Evolutionary conservation across 2,113 vertebrate species (phyloP), one percentile per base, ranked within the genome.

Genomic region (Semicossyphus pulcher): DNA sequence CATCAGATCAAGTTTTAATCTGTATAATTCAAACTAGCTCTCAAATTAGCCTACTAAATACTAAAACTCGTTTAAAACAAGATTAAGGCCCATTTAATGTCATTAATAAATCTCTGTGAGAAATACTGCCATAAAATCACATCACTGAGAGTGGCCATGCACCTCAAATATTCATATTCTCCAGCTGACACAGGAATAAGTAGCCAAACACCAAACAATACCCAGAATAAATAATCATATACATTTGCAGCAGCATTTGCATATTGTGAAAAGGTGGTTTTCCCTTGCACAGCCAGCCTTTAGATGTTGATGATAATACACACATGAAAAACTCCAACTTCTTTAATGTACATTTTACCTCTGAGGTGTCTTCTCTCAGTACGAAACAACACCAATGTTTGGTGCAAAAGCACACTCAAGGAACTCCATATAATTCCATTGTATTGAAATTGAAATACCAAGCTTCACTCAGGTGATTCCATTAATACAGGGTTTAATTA

Each of bases 401-500:
- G 16, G 16, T 31, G 32, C 31, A 36, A 39, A 47, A 54, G 28
- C 18, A 39, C 48, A 21, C 2, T 34, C 1, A 44, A 47, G 1
- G 8, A 10, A 34, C 28, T 18, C 10, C 5, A 1, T 5, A 56
- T 32, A 3, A 10, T 20, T 18, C 3, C 14, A 34, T 14, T 36
- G 21, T 58, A 20, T 36, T n/a, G n/a, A n/a, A n/a, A n/a, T n/a
- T n/a, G n/a, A 36, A 5, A 18, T 15, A 20, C 53, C 29, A 61
- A 58, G 28, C 21, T 36, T 59, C 1, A 5, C 20, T 20, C 4
- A 4, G 1, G 20, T 45, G 16, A 16, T 23, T 56, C 18, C 15
- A 48, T 42, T 45, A 36, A 29, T 29, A 48, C 42, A 20, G 14
- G 34, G 6, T 52, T 52, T 67, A 20, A 73, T 64, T 28, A 53